Evolutionary conservation across 2,797 vertebrate genomes (phyloP).

Genomic region (Sebastes vulpes): DNA sequence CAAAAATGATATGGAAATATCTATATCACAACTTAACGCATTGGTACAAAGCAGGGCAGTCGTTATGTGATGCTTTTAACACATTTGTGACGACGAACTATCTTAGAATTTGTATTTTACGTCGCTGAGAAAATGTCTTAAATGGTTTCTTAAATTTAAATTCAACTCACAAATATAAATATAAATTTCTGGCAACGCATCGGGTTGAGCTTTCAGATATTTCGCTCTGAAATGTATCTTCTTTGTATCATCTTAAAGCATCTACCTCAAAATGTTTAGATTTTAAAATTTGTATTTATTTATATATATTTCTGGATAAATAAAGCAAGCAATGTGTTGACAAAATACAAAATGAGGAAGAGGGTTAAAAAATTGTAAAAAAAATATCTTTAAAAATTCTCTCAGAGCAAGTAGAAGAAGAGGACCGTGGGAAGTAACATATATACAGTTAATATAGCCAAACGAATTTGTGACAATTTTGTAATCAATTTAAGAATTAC

Average conservation of each 20-base stretch:
- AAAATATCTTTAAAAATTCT: not conserved
- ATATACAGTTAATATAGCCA: not conserved
- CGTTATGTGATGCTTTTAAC: not conserved
- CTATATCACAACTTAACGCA: not conserved
- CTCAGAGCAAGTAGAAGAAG: not conserved
- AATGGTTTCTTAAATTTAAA: not conserved
- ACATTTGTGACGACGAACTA: not conserved
- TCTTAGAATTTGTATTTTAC: not conserved
- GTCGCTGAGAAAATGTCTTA: not conserved
- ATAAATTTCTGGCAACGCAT: not conserved
- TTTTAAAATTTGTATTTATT: too few relatives aligned
- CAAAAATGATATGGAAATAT: not conserved
- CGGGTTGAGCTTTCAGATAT: not conserved
- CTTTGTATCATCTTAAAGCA: not conserved
- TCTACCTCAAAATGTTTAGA: not conserved
- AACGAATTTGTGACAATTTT: rapidly evolving
- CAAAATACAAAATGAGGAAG: not conserved
- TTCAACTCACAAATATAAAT: not conserved
- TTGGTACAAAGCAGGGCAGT: not conserved
- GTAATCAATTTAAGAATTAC: not conserved
- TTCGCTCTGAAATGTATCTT: not conserved
- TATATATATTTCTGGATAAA: not conserved
- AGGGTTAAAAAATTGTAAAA: not conserved
- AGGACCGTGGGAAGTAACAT: not conserved
- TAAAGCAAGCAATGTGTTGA: not conserved